phyloP scores from a whole-genome alignment of 1,140 invertebrate species.

The Dreissena polymorpha region DNA sequence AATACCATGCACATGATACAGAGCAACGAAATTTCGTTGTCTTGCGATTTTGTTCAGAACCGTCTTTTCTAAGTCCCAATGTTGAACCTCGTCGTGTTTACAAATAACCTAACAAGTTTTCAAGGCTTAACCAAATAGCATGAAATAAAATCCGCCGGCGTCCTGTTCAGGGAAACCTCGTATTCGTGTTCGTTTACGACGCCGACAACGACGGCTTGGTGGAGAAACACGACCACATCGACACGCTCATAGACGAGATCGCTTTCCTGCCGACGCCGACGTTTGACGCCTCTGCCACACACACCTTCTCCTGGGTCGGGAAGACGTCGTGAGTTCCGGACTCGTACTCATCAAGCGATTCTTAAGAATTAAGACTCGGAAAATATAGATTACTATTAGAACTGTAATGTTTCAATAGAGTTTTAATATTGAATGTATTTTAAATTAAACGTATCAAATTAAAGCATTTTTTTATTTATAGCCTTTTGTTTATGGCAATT shows the following conservation, averaged over 20 bases:
- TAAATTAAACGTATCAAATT: not conserved
- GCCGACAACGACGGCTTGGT: constrained; percentile 30
- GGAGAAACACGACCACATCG: constrained; percentile 36
- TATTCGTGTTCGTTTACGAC: constrained; percentile 31
- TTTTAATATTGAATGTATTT: not conserved
- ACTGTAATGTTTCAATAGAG: not conserved
- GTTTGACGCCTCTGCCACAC: not conserved
- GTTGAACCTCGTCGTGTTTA: no score
- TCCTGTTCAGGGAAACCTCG: constrained; percentile 10
- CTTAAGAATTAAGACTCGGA: not conserved
- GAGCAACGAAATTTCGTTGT: no score
- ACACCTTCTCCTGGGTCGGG: constrained; percentile 28
- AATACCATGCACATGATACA: no score
- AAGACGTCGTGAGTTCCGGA: constrained; percentile 22
- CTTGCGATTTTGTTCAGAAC: no score
- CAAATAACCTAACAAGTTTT: no score
- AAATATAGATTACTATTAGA: not conserved
- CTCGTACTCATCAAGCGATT: not conserved
- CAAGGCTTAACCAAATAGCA: no score
- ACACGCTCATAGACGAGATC: constrained; percentile 26
- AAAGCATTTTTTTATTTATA: not conserved
- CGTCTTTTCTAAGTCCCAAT: no score
- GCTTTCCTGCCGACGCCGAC: constrained; percentile 10
- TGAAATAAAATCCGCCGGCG: no score
- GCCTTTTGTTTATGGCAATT: no score